Evolutionary conservation across 2,797 vertebrate species (phyloP).

Genomic region (Macroramphosus scolopax): DNA sequence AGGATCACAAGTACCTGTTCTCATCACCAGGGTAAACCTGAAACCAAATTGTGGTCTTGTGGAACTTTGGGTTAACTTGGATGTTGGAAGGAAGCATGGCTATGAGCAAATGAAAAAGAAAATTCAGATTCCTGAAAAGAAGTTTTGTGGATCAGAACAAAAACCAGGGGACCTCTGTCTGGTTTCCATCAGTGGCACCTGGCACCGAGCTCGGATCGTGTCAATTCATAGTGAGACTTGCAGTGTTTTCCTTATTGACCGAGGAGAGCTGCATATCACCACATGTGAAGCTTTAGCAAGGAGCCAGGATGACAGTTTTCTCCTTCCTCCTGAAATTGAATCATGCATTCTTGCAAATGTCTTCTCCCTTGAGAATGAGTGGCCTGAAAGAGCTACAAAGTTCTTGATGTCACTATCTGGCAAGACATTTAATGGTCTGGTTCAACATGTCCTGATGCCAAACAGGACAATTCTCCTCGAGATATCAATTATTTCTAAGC

Average conservation of each 20-base stretch:
- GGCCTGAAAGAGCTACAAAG: constrained; percentile 71
- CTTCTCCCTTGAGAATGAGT: constrained; percentile 57
- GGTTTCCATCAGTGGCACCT: constrained; percentile 76
- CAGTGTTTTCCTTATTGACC: constrained; percentile 85
- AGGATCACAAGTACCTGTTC: constrained; percentile 71
- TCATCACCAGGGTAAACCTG: constrained; percentile 78
- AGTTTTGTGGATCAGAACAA: constrained; percentile 62
- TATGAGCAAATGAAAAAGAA: constrained; percentile 73
- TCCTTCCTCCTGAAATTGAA: constrained; percentile 81
- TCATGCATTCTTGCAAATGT: constrained; percentile 84
- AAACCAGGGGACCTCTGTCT: constrained; percentile 76
- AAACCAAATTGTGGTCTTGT: constrained; percentile 74
- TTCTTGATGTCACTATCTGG: constrained; percentile 80
- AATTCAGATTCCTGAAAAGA: constrained; percentile 74
- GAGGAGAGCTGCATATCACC: constrained; percentile 71
- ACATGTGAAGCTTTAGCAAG: constrained; percentile 67
- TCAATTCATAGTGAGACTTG: constrained; percentile 60
- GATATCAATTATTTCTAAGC: constrained; percentile 73
- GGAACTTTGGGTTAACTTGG: constrained; percentile 82
- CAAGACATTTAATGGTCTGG: constrained; percentile 75
- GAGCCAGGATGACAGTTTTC: constrained; percentile 79
- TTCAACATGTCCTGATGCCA: constrained; percentile 80
- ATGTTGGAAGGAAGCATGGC: constrained; percentile 66
- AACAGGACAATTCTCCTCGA: constrained; percentile 82
- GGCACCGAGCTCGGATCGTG: constrained; percentile 84